Base-by-base conservation (phyloP, 2,113 vertebrate species). In the Dicerorhinus sumatrensis region DNA sequence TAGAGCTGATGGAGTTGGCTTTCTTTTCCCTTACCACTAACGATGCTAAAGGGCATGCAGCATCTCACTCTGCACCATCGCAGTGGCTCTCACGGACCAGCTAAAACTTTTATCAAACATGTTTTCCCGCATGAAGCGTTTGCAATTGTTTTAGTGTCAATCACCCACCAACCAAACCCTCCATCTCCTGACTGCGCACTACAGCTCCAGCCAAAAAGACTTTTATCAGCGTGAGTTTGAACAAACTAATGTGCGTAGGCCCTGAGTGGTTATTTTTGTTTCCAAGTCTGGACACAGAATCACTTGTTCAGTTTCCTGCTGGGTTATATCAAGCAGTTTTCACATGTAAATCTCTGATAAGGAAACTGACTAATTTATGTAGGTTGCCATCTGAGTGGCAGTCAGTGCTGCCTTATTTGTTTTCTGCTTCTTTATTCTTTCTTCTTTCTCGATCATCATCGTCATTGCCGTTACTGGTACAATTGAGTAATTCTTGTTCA, bases 271-370 rank as follows among this genome's bases (percentile, higher is more conserved):
- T 98, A 98, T 97, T 98, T 98, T 98, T 96, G 89, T 97, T 98
- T 98, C 97, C 97, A 98, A 97, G 96, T 95, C 97, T 98, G 96
- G 97, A 97, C 97, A 96, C 25, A 96, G 75, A 94, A 97, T 97
- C 95, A 97, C 96, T 98, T 96, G 89, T 96, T 96, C 89, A 87
- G 27, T 97, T 97, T 97, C 97, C 93, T 93, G 97, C 97, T 97
- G 95, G 96, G 95, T 97, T 98, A 69, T 83, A 97, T 98, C 95
- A 98, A 97, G 94, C 23, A 39, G 79, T 87, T 98, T 95, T 96
- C 95, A 90, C 95, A 96, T 96, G 96, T 96, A 97, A 94, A 98
- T 96, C 79, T 97, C 95, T 92, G 96, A 97, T 98, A 97, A 97
- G 87, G 87, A 93, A 87, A 82, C 83, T 93, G 92, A 86, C 95